Conservation (phyloP, 2,888 invertebrate genomes). For the Himalopsyche kuldschensis region DNA sequence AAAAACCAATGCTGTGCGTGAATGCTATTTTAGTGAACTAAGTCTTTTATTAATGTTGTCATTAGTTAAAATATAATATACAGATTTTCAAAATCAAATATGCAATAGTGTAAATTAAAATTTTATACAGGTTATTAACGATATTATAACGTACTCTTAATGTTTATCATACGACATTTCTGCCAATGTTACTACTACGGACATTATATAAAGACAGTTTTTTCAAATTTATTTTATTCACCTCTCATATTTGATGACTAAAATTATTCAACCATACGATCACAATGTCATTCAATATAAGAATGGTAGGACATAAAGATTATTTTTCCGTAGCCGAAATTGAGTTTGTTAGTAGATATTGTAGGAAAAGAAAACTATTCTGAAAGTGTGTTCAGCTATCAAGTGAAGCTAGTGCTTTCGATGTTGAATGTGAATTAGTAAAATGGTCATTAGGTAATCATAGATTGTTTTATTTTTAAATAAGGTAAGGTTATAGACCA, state of each 20-base stretch:
- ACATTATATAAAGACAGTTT: too few relatives aligned
- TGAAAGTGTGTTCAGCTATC: neutral
- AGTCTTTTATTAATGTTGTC: neutral
- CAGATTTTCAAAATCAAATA: neutral
- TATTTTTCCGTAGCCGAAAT: neutral
- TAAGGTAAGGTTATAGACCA: neutral
- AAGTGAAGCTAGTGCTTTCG: neutral
- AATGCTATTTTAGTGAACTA: neutral
- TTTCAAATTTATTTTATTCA: too few relatives aligned
- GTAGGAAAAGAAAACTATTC: neutral
- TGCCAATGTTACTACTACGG: too few relatives aligned
- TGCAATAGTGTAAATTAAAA: neutral
- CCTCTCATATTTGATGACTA: too few relatives aligned
- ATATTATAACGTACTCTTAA: neutral
- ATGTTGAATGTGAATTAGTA: neutral
- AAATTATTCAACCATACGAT: too few relatives aligned
- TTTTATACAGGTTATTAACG: neutral
- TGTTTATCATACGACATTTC: too few relatives aligned
- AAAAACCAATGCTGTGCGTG: neutral
- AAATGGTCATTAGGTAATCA: neutral
- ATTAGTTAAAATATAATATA: neutral
- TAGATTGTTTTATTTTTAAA: neutral
- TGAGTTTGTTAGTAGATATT: neutral
- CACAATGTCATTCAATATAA: too few relatives aligned
- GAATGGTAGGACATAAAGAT: neutral